A percentile compares a stretch with the other conserved stretches of the same genome.
phyloP scores from a whole-genome alignment of 2,797 vertebrate genomes.

The Sebastes steindachneri region DNA sequence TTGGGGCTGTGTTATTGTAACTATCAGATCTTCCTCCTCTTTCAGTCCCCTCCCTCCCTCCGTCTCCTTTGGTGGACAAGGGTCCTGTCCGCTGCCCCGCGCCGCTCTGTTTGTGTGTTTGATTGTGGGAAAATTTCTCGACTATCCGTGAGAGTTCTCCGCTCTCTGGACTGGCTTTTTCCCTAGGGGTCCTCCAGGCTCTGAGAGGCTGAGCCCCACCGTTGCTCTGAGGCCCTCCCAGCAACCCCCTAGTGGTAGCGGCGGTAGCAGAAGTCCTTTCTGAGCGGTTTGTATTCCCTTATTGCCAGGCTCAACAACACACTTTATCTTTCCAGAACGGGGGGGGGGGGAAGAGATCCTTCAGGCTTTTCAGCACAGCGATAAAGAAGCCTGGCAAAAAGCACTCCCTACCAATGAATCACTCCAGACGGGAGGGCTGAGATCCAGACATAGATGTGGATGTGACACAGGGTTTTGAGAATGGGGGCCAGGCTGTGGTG shows the following conservation, averaged over 20 bases:
- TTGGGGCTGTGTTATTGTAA: constrained; percentile 68
- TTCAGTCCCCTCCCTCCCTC: constrained; percentile 38
- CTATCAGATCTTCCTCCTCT: constrained; percentile 45
- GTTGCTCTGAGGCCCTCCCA: constrained; percentile 43
- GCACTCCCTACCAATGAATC: constrained; percentile 58
- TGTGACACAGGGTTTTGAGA: constrained; percentile 48
- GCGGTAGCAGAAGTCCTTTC: constrained; percentile 17
- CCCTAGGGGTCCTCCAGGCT: constrained; percentile 73
- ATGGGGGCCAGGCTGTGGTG: constrained; percentile 36
- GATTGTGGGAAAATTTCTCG: constrained; percentile 85
- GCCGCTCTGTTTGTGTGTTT: constrained; percentile 81
- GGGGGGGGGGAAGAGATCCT: neutral
- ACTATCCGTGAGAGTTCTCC: constrained; percentile 81
- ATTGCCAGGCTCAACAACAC: neutral
- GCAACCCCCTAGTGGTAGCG: constrained; percentile 43
- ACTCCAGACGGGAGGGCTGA: constrained; percentile 45
- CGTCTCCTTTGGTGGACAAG: constrained; percentile 47
- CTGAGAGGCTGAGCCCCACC: constrained; percentile 44
- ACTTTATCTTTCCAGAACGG: constrained; percentile 33
- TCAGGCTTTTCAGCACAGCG: constrained; percentile 41
- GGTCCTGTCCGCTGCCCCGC: constrained; percentile 68
- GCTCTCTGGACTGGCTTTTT: constrained; percentile 75
- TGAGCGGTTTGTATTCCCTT: neutral
- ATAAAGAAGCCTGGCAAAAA: constrained; percentile 55
- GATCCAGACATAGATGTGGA: constrained; percentile 56